These are phyloP conservation scores for Dysmachus trigonus DNA, from an alignment of 2,888 invertebrate genomes.

Conservation along the genomic window DNA sequence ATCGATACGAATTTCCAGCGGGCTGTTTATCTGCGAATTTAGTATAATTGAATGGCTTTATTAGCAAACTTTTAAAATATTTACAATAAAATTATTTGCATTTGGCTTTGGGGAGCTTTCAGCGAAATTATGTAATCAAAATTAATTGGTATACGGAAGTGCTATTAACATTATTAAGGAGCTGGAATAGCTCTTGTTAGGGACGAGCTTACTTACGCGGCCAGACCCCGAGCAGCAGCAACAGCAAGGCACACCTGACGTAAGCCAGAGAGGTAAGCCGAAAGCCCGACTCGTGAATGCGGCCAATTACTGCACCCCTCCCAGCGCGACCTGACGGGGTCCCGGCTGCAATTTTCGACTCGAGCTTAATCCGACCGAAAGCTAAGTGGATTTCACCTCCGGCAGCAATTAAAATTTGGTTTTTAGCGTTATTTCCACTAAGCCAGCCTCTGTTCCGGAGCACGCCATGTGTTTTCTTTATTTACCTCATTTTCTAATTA, in stretches of 20 bases:
- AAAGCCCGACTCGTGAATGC: background rate
- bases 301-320: background rate
- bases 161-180: background rate
- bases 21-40: background rate
- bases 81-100: background rate
- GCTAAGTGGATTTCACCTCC: constrained; percentile 19
- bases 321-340: background rate
- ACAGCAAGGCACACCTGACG: background rate
- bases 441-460: background rate
- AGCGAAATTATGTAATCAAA: background rate
- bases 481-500: constrained; percentile 32
- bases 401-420: constrained; percentile 32
- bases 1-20: background rate
- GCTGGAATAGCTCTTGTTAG: background rate
- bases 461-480: constrained; percentile 25
- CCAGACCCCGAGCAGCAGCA: too few species aligned
- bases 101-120: background rate
- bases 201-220: background rate
- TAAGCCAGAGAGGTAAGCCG: background rate
- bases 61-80: background rate
- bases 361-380: constrained; percentile 14
- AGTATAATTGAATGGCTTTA: background rate
- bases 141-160: background rate
- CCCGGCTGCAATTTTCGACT: background rate
- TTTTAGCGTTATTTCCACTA: constrained; percentile 19